Evolutionary conservation across 2,113 vertebrate species (phyloP).

Genomic region (Carassius carassius): DNA sequence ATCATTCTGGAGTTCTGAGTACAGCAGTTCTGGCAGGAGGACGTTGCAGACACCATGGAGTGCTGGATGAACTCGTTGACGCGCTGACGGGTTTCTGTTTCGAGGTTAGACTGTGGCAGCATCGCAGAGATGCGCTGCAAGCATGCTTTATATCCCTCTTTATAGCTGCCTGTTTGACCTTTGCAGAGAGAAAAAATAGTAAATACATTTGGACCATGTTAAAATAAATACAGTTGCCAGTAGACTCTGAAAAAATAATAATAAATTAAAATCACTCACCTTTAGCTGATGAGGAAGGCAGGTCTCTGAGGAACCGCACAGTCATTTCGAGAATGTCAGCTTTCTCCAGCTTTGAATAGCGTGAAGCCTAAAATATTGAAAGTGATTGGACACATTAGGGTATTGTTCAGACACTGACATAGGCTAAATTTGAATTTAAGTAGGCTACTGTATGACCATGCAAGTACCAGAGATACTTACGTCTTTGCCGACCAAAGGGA

Average conservation of each 20-base stretch:
- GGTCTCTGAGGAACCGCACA: slow-evolving; percentile 83
- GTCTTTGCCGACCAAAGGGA: slow-evolving; percentile 83
- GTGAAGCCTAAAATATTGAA: slow-evolving; percentile 69
- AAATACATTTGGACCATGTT: background rate
- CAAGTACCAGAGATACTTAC: slow-evolving; percentile 70
- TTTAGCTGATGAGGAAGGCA: slow-evolving; percentile 67
- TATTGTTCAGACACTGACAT: background rate
- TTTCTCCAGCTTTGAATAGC: slow-evolving; percentile 87
- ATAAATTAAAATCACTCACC: slow-evolving; percentile 66
- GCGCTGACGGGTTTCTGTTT: slow-evolving; percentile 68
- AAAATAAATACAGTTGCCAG: background rate
- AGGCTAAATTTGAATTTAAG: background rate
- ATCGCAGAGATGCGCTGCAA: slow-evolving; percentile 77
- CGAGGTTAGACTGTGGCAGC: slow-evolving; percentile 73
- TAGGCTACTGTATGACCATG: background rate
- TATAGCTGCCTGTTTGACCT: slow-evolving; percentile 75
- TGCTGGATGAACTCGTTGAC: slow-evolving; percentile 76
- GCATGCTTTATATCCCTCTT: slow-evolving; percentile 83
- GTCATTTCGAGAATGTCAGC: slow-evolving; percentile 92
- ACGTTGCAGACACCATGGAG: slow-evolving; percentile 54
- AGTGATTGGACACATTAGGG: background rate
- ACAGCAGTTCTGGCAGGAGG: slow-evolving; percentile 68
- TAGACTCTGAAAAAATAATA: background rate
- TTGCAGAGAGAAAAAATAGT: background rate
- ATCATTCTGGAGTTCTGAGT: slow-evolving; percentile 60